phyloP scores from a whole-genome alignment of 2,888 invertebrate species.

The Melieria omissa region DNA sequence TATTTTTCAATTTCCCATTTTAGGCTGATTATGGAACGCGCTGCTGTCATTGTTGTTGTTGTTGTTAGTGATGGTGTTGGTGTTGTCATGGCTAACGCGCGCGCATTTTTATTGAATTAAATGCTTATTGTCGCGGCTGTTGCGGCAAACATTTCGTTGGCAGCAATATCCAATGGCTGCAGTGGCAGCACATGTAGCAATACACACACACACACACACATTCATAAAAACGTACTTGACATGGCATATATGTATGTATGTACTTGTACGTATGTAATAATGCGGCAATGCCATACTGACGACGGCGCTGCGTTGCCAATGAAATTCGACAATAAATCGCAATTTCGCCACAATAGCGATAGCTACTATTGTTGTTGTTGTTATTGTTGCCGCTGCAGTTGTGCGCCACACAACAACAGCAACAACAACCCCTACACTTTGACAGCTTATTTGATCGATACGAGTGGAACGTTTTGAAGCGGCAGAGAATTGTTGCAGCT shows the following conservation, averaged over 20 bases:
- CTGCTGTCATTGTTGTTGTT: too few relatives aligned
- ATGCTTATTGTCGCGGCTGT: slow-evolving; percentile 12
- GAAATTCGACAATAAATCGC: background rate
- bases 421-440: too few relatives aligned
- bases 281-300: background rate
- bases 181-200: background rate
- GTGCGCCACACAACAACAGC: too few relatives aligned
- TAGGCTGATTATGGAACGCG: too few relatives aligned
- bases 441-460: too few relatives aligned
- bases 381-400: too few relatives aligned
- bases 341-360: background rate
- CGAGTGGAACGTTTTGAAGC: too few relatives aligned
- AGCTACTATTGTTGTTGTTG: too few relatives aligned
- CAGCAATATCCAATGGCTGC: background rate
- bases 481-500: too few relatives aligned
- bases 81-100: background rate
- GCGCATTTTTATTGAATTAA: slow-evolving; percentile 12
- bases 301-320: slow-evolving; percentile 1
- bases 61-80: too few relatives aligned
- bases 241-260: background rate
- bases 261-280: background rate
- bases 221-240: background rate
- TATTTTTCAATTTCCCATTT: too few relatives aligned
- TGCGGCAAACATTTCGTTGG: slow-evolving; percentile 11
- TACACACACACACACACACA: background rate